Percentiles rank a stretch among this genome's conserved stretches.
These are phyloP conservation scores for Hoplodrina blanda DNA, from an alignment of 2,888 invertebrate species.

Conservation along the genomic window DNA sequence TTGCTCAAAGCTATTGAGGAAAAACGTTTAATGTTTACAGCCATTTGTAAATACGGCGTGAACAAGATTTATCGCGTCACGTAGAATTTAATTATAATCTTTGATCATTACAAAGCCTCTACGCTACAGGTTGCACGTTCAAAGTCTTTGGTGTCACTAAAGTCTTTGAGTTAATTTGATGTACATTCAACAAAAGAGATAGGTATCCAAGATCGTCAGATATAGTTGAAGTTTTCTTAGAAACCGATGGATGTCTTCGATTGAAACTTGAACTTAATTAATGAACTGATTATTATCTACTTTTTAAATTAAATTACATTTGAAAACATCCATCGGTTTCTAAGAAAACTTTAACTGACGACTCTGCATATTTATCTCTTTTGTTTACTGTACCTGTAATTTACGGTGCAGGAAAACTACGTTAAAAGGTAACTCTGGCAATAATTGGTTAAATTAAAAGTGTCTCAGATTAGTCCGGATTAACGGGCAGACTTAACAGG, in stretches of 20 bases:
- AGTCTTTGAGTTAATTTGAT: constrained; percentile 9
- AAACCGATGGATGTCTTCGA: no score
- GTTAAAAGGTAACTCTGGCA: not conserved
- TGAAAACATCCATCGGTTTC: no score
- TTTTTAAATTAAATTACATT: no score
- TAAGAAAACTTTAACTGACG: no score
- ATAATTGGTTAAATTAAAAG: not conserved
- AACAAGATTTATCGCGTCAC: constrained; percentile 39
- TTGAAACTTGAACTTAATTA: no score
- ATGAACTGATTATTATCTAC: no score
- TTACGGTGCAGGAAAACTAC: not conserved
- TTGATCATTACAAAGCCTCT: constrained; percentile 18
- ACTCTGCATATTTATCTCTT: no score
- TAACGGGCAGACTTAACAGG: not conserved
- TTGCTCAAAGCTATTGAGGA: constrained; percentile 18
- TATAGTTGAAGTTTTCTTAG: no score
- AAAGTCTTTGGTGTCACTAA: constrained; percentile 6
- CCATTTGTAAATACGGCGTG: constrained; percentile 28
- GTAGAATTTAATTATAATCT: constrained; percentile 35
- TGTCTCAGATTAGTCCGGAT: not conserved
- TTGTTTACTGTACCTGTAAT: not conserved
- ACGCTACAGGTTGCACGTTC: constrained; percentile 1
- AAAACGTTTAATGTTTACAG: constrained; percentile 15
- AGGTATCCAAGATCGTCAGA: no score
- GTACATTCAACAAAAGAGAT: no score